phyloP scores from a whole-genome alignment of 2,888 invertebrate genomes.

The Sminthurides aquaticus region DNA sequence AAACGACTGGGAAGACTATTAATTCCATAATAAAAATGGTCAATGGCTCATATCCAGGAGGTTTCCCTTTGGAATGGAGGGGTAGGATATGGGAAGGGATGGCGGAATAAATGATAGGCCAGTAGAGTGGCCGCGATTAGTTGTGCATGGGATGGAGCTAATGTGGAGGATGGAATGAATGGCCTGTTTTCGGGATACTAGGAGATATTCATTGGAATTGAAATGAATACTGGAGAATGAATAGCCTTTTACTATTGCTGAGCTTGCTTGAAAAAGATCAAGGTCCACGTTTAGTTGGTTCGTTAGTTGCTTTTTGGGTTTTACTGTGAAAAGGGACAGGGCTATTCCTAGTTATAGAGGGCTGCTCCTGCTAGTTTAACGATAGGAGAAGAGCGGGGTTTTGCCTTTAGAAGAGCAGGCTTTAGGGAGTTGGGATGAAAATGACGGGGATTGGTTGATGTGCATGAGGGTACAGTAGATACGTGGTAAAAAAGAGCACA shows the following conservation, averaged over 20 bases:
- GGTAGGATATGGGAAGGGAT: neutral
- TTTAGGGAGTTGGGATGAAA: too few relatives aligned
- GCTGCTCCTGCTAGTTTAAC: too few relatives aligned
- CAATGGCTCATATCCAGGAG: neutral
- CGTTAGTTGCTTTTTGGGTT: too few relatives aligned
- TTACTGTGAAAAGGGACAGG: too few relatives aligned
- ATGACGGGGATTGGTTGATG: too few relatives aligned
- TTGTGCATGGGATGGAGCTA: neutral
- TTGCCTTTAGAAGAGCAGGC: too few relatives aligned
- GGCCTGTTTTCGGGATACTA: neutral
- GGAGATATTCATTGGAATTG: neutral
- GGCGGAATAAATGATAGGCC: neutral
- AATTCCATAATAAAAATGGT: neutral
- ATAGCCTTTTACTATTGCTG: neutral
- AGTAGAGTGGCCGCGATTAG: neutral
- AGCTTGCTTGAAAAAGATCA: too few relatives aligned
- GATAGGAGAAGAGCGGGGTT: too few relatives aligned
- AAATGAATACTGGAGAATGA: neutral
- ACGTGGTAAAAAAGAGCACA: too few relatives aligned
- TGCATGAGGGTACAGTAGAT: too few relatives aligned
- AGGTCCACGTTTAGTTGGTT: too few relatives aligned
- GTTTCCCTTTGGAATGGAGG: neutral
- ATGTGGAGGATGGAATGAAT: neutral
- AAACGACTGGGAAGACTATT: neutral
- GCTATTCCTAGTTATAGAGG: too few relatives aligned